phyloP scores from a whole-genome alignment of 2,797 vertebrate genomes.

The Lateolabrax maculatus region DNA sequence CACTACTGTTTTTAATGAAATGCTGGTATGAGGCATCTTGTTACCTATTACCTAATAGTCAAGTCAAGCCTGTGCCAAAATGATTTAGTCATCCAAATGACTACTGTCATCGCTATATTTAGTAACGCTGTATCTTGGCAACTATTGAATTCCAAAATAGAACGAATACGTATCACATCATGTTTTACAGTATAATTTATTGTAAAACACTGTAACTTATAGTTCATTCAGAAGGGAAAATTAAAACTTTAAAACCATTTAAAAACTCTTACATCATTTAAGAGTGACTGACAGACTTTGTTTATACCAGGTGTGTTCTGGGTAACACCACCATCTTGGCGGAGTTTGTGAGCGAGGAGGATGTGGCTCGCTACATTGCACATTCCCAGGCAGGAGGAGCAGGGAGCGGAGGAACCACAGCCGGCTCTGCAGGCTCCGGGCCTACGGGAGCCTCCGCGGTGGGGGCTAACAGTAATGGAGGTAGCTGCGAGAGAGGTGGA shows the following conservation, averaged over 20 bases:
- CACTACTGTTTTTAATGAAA: no score
- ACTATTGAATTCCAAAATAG: not conserved
- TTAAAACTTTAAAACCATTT: not conserved
- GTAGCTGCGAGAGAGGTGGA: slow-evolving; percentile 70
- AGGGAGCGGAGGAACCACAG: slow-evolving; percentile 64
- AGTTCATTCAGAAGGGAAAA: not conserved
- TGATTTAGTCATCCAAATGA: not conserved
- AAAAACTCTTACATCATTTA: not conserved
- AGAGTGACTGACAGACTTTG: not conserved
- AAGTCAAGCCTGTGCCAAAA: not conserved
- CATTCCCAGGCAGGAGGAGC: slow-evolving; percentile 93
- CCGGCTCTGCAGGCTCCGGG: slow-evolving; percentile 66
- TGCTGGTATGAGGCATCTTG: not conserved
- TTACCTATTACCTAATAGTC: not conserved
- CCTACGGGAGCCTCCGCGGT: slow-evolving; percentile 47
- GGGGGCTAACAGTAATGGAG: slow-evolving; percentile 70
- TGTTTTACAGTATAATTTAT: not conserved
- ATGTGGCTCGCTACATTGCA: slow-evolving; percentile 97
- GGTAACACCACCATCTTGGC: slow-evolving; percentile 99
- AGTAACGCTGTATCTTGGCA: not conserved
- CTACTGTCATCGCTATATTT: not conserved
- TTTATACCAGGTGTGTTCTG: slow-evolving; percentile 94
- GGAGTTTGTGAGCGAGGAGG: slow-evolving; percentile 98
- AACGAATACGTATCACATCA: not conserved
- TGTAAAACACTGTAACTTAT: not conserved